Conservation (phyloP, 2,113 vertebrate species). For the Takifugu flavidus region DNA sequence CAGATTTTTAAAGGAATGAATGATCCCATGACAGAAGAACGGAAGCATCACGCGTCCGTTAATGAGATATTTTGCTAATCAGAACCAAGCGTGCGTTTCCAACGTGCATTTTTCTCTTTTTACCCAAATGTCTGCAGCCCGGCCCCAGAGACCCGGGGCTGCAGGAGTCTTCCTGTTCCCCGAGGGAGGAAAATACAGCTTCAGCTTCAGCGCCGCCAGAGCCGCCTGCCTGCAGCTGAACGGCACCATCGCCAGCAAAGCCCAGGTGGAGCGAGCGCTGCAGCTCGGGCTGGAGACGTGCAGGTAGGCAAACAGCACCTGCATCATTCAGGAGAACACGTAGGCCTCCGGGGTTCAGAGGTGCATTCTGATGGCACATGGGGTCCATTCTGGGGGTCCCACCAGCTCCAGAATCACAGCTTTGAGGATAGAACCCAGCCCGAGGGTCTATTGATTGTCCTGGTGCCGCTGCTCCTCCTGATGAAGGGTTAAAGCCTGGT, state of each 20-base stretch:
- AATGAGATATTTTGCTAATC: too few relatives aligned
- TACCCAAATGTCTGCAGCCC: constrained; percentile 10
- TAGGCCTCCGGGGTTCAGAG: neutral
- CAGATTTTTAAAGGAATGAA: too few relatives aligned
- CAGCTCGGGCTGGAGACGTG: constrained; percentile 67
- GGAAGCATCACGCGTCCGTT: too few relatives aligned
- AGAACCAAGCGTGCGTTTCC: too few relatives aligned
- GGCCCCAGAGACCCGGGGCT: constrained; percentile 7
- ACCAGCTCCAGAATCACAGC: too few relatives aligned
- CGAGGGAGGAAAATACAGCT: constrained; percentile 42
- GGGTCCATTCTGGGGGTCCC: too few relatives aligned
- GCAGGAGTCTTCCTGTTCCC: constrained; percentile 63
- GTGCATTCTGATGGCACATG: too few relatives aligned
- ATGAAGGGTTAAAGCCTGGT: too few relatives aligned
- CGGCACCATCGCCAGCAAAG: constrained; percentile 57
- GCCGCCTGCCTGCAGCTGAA: constrained; percentile 53
- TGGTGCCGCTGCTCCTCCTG: too few relatives aligned
- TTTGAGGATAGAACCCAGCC: too few relatives aligned
- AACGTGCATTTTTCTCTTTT: neutral
- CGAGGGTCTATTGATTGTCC: too few relatives aligned
- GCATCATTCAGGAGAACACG: neutral
- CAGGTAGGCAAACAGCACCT: constrained; percentile 57
- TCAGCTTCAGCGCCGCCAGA: constrained; percentile 55
- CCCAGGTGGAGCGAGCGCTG: constrained; percentile 58
- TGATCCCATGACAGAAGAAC: too few relatives aligned